These are phyloP conservation scores for Lethenteron reissneri DNA, from an alignment of 2,113 vertebrate species.

Conservation along the genomic window DNA sequence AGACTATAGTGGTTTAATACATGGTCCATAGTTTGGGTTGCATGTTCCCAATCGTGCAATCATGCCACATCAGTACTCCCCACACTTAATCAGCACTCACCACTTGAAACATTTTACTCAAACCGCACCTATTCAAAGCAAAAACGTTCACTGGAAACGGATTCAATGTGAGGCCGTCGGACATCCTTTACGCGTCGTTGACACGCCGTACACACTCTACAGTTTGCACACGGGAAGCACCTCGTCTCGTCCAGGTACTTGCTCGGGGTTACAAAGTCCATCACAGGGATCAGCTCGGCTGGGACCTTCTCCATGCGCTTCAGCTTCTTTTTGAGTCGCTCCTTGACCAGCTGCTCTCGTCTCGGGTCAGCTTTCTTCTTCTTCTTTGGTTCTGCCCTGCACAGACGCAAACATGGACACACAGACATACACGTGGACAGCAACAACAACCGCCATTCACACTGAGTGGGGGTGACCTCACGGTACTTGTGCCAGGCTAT, in stretches of 20 bases:
- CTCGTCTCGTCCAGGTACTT: conserved; percentile 40
- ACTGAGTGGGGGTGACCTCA: too few species aligned
- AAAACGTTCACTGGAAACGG: not conserved
- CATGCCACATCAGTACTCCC: not conserved
- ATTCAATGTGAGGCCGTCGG: not conserved
- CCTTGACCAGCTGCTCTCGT: conserved; percentile 37
- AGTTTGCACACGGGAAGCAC: conserved; percentile 19
- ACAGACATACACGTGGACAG: too few species aligned
- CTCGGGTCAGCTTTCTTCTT: conserved; percentile 68
- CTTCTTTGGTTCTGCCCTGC: conserved; percentile 61
- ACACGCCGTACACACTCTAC: not conserved
- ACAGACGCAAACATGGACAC: conserved; percentile 4
- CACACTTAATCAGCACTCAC: not conserved
- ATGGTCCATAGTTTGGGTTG: too few species aligned
- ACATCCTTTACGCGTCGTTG: not conserved
- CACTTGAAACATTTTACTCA: not conserved
- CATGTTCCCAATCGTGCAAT: not conserved
- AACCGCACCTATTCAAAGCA: not conserved
- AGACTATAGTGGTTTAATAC: too few species aligned
- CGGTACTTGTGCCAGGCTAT: too few species aligned
- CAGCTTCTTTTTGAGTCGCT: conserved; percentile 60
- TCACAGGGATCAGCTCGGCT: conserved; percentile 69
- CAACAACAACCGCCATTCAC: too few species aligned
- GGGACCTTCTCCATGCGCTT: conserved; percentile 49
- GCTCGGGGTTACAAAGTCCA: conserved; percentile 42